These are phyloP conservation scores for Lutra lutra DNA, from an alignment of 2,797 vertebrate species.

Conservation along the genomic window DNA sequence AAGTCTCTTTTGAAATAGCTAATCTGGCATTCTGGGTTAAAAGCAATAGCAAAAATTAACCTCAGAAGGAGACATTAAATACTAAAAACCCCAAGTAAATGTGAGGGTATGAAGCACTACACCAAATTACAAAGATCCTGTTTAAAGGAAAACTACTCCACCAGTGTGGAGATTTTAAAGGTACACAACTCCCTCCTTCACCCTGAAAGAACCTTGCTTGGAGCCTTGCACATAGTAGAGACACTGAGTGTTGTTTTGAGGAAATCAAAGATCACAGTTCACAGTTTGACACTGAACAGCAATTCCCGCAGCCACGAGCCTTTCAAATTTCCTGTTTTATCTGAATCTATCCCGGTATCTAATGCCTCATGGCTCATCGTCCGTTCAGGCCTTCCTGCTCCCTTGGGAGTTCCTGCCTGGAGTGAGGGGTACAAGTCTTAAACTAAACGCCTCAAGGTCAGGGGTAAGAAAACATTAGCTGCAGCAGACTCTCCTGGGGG, in stretches of 20 bases:
- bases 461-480: neutral
- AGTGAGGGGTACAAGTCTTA: neutral
- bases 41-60: neutral
- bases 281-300: neutral
- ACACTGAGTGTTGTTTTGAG: neutral
- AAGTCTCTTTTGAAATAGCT: slow-evolving; percentile 33
- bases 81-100: neutral
- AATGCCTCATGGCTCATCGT: neutral
- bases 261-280: neutral
- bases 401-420: neutral
- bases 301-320: neutral
- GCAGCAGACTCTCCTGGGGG: neutral
- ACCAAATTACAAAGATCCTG: neutral
- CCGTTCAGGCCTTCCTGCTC: neutral
- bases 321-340: neutral
- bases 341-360: neutral
- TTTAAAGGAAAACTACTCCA: neutral
- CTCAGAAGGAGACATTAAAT: neutral
- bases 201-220: neutral
- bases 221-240: neutral
- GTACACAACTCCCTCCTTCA: neutral
- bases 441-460: neutral
- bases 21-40: neutral
- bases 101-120: neutral
- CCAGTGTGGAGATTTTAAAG: neutral